These are phyloP conservation scores for Beaufortia kweichowensis DNA, from an alignment of 2,113 vertebrate genomes.

Conservation along the genomic window DNA sequence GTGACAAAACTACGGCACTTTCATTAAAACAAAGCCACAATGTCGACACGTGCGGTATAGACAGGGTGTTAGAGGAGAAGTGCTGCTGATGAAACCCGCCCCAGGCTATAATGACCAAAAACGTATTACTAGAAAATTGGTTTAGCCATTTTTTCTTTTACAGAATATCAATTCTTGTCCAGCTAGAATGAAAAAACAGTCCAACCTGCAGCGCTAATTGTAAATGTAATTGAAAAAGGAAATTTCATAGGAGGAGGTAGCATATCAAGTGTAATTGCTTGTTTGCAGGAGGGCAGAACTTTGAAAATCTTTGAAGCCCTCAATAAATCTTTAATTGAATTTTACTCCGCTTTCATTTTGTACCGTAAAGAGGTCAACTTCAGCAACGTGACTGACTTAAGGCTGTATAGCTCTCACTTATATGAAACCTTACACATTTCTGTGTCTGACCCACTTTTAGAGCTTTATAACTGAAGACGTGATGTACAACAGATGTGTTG, in stretches of 20 bases:
- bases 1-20: too few relatives aligned
- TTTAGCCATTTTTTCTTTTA: neutral
- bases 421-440: constrained; percentile 17
- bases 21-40: neutral
- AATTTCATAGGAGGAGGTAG: neutral
- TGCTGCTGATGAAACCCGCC: too few relatives aligned
- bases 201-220: neutral
- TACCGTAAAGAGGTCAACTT: constrained; percentile 51
- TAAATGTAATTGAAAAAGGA: constrained; percentile 12
- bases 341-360: constrained; percentile 50
- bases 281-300: neutral
- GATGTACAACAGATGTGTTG: constrained; percentile 27
- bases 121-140: neutral
- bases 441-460: neutral
- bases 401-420: constrained; percentile 39
- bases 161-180: neutral
- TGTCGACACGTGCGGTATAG: too few relatives aligned
- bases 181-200: neutral
- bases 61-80: too few relatives aligned
- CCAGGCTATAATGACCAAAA: too few relatives aligned
- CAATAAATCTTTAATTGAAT: constrained; percentile 59
- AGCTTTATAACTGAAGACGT: constrained; percentile 21
- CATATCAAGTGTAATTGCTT: neutral
- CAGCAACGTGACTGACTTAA: constrained; percentile 32
- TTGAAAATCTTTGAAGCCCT: neutral